Conservation (phyloP, 2,113 vertebrate species). For the Scortum barcoo region DNA sequence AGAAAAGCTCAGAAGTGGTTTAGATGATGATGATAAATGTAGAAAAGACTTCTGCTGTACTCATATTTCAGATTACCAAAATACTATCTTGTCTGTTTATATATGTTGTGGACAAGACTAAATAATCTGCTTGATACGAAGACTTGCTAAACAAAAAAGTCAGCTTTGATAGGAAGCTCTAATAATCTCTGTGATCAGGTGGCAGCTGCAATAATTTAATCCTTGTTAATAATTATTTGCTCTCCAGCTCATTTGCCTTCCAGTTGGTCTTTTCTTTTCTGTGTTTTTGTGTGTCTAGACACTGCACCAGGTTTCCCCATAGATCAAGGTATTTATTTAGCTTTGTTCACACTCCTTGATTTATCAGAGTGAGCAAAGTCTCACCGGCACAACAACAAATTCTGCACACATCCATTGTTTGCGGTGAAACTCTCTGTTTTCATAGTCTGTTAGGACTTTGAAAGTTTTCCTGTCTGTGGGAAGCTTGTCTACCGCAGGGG, state of each 20-base stretch:
- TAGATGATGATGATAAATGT: background rate
- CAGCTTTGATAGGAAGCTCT: background rate
- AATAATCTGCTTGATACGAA: background rate
- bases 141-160: background rate
- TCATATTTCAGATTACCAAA: background rate
- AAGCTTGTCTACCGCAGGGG: constrained; percentile 11
- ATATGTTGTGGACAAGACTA: background rate
- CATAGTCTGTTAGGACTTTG: constrained; percentile 29
- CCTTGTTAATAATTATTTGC: background rate
- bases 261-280: background rate
- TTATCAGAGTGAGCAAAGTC: constrained; percentile 17
- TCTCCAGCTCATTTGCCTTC: background rate
- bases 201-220: background rate
- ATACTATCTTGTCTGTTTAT: background rate
- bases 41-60: background rate
- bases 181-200: background rate
- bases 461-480: constrained; percentile 12
- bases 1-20: constrained; percentile 15
- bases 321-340: constrained; percentile 26
- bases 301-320: constrained; percentile 1
- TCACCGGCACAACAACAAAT: constrained; percentile 12
- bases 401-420: constrained; percentile 25
- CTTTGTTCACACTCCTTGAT: background rate
- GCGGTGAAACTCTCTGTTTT: constrained; percentile 25
- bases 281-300: constrained; percentile 1